Evolutionary conservation across 2,888 invertebrate genomes (phyloP).

Genomic region (Ormyrus nitidulus): DNA sequence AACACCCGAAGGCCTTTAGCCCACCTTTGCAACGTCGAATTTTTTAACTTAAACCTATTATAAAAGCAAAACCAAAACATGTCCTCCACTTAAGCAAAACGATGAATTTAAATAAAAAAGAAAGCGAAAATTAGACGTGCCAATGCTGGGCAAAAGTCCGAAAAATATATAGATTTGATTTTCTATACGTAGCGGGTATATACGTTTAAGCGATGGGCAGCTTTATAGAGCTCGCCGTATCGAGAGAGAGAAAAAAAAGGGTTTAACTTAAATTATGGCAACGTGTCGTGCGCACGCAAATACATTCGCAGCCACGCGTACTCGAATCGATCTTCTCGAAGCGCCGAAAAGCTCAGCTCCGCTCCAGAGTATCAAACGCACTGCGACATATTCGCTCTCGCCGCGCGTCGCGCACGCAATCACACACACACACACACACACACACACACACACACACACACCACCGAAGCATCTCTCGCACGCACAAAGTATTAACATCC

Average conservation of each 20-base stretch:
- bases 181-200: slow-evolving; percentile 38
- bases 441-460: slow-evolving; percentile 5
- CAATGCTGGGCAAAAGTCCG: slow-evolving; percentile 16
- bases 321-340: slow-evolving; percentile 44
- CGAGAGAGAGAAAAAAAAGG: slow-evolving; percentile 19
- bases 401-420: background rate
- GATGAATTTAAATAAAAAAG: background rate
- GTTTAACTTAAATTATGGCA: slow-evolving; percentile 18
- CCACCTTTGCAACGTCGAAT: slow-evolving; percentile 17
- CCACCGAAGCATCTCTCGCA: slow-evolving; percentile 22
- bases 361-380: slow-evolving; percentile 1
- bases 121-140: background rate
- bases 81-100: no score
- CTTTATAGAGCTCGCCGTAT: slow-evolving; percentile 20
- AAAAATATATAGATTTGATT: slow-evolving; percentile 25
- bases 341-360: background rate
- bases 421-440: background rate
- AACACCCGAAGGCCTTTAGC: slow-evolving; percentile 32
- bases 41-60: background rate
- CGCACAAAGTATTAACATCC: slow-evolving; percentile 28
- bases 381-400: background rate
- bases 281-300: slow-evolving; percentile 8
- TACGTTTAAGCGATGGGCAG: slow-evolving; percentile 5
- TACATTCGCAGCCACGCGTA: background rate
- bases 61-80: background rate